A percentile compares a stretch with the other conserved stretches of the same genome.
Conservation (phyloP, 1,140 invertebrate species). For the Dinothrombium tinctorium region DNA sequence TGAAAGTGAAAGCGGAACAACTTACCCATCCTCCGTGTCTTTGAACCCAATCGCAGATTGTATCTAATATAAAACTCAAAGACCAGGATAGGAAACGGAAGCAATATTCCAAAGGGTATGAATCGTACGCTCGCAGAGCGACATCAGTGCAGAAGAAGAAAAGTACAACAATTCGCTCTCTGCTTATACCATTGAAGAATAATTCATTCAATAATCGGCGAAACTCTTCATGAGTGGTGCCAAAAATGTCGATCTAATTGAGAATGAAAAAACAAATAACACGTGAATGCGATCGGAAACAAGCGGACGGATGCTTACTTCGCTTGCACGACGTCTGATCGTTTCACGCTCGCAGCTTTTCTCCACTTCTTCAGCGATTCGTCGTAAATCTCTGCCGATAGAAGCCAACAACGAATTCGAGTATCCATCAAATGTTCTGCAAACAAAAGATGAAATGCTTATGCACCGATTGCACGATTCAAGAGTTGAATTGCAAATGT, state of each 20-base stretch:
- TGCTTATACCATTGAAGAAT: constrained; percentile 15
- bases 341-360: constrained; percentile 17
- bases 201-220: too few species aligned
- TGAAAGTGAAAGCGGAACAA: too few species aligned
- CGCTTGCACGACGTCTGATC: constrained; percentile 17
- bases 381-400: constrained; percentile 17
- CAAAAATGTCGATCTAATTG: too few species aligned
- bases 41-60: constrained; percentile 19
- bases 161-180: constrained; percentile 21
- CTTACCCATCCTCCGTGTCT: constrained; percentile 19
- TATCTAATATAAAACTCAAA: constrained; percentile 17
- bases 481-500: too few species aligned
- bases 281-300: too few species aligned
- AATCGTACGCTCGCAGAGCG: constrained; percentile 17
- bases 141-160: constrained; percentile 25
- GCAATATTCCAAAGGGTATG: constrained; percentile 12
- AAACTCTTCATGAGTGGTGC: too few species aligned
- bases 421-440: not conserved
- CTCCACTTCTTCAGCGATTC: constrained; percentile 20
- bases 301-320: too few species aligned
- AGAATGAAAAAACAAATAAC: too few species aligned
- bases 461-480: too few species aligned
- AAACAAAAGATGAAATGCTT: too few species aligned
- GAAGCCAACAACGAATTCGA: not conserved
- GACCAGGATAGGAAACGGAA: constrained; percentile 19